These are phyloP conservation scores for Rhopilema esculentum DNA, from an alignment of 30 jellyfish, hydroid and myxozoan genomes.

Conservation along the genomic window DNA sequence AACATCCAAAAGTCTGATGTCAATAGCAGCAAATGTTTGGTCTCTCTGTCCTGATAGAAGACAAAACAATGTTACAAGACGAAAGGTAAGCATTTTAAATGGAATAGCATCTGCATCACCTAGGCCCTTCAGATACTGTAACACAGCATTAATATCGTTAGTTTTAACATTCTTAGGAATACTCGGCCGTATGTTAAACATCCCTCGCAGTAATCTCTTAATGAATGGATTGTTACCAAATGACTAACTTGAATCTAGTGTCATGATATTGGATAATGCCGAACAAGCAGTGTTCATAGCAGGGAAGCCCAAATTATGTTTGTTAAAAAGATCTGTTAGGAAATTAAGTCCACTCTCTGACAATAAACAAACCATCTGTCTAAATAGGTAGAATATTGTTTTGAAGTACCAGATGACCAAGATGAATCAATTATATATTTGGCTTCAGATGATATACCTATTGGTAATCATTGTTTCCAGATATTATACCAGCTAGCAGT, in stretches of 20 bases:
- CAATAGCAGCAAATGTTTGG: no score
- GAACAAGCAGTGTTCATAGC: constrained; percentile 1
- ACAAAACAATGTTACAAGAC: not conserved
- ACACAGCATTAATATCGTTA: not conserved
- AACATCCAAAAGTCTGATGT: no score
- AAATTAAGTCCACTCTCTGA: not conserved
- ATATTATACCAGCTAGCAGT: constrained; percentile 15
- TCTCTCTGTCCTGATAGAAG: not conserved
- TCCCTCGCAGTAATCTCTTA: constrained; percentile 6
- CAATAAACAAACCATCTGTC: constrained; percentile 1
- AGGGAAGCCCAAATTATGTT: not conserved
- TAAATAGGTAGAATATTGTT: constrained; percentile 3
- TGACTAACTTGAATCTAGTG: not conserved
- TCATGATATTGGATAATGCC: constrained; percentile 10
- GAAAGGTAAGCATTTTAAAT: not conserved
- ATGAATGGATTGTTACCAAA: constrained; percentile 6
- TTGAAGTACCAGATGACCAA: constrained; percentile 4
- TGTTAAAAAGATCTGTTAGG: constrained; percentile 1
- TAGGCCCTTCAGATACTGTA: not conserved
- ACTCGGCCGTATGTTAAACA: not conserved
- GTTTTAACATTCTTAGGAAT: not conserved
- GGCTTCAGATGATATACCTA: constrained; percentile 6
- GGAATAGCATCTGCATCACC: not conserved
- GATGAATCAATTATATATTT: not conserved
- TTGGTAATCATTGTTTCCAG: constrained; percentile 1